Evolutionary conservation across 2,113 vertebrate species (phyloP).

Genomic region (Triplophysa dalaica): DNA sequence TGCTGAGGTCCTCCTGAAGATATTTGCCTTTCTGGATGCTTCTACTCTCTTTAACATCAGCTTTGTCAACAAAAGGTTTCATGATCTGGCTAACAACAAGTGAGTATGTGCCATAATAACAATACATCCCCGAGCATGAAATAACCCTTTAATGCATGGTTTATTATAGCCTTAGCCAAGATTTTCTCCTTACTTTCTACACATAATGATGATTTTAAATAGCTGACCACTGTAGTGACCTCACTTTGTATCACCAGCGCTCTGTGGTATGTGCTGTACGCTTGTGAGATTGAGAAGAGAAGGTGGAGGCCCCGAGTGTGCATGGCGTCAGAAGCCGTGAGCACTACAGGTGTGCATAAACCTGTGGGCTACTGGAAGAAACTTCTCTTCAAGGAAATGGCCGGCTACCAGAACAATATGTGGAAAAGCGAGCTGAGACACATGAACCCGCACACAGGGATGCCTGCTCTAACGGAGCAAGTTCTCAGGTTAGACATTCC

Average conservation of each 20-base stretch:
- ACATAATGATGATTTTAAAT: no score
- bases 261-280: slow-evolving; percentile 81
- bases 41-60: slow-evolving; percentile 74
- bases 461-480: slow-evolving; percentile 76
- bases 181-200: no score
- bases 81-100: slow-evolving; percentile 83
- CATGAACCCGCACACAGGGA: slow-evolving; percentile 76
- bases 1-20: slow-evolving; percentile 80
- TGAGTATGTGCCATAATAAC: slow-evolving; percentile 68
- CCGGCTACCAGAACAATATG: slow-evolving; percentile 61
- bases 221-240: no score
- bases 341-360: slow-evolving; percentile 39
- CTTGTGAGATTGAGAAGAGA: slow-evolving; percentile 60
- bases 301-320: slow-evolving; percentile 49
- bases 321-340: slow-evolving; percentile 48
- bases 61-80: slow-evolving; percentile 80
- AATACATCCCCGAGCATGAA: no score
- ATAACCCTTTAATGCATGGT: no score
- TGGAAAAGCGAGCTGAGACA: slow-evolving; percentile 68
- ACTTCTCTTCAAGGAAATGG: slow-evolving; percentile 74
- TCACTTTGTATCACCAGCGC: slow-evolving; percentile 62
- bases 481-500: slow-evolving; percentile 67
- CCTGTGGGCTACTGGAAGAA: slow-evolving; percentile 81
- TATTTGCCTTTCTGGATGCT: slow-evolving; percentile 84
- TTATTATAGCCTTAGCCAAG: no score